These are phyloP conservation scores for Malthinus flaveolus DNA, from an alignment of 2,888 invertebrate genomes.

Conservation along the genomic window DNA sequence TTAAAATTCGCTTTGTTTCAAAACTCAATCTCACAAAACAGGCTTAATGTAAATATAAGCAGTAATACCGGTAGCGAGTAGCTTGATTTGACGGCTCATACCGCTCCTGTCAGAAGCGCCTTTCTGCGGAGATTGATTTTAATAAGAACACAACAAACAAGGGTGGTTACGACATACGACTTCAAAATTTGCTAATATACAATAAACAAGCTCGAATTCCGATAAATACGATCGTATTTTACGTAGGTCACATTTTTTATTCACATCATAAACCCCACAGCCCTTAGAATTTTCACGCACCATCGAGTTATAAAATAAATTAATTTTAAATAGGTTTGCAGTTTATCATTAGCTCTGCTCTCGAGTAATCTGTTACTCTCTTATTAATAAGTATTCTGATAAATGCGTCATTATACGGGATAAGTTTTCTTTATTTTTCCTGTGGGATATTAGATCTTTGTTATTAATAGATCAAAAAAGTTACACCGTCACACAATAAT, in stretches of 20 bases:
- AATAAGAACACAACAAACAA: conserved; percentile 45
- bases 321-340: conserved; percentile 1
- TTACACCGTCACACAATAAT: too few relatives aligned
- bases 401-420: too few relatives aligned
- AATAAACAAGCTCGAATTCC: conserved; percentile 36
- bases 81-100: conserved; percentile 49
- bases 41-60: conserved; percentile 53
- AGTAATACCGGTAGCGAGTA: conserved; percentile 44
- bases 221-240: conserved; percentile 33
- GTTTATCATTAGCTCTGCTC: too few relatives aligned
- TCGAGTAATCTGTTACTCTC: too few relatives aligned
- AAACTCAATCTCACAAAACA: conserved; percentile 52
- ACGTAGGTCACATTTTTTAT: conserved; percentile 28
- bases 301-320: neutral
- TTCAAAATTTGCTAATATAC: conserved; percentile 44
- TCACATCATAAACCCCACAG: conserved; percentile 5
- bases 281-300: conserved; percentile 1
- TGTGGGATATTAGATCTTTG: too few relatives aligned
- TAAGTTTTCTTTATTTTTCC: too few relatives aligned
- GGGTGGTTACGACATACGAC: conserved; percentile 43
- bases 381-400: too few relatives aligned
- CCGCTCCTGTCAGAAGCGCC: conserved; percentile 43
- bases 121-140: conserved; percentile 49
- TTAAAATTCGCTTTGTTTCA: conserved; percentile 54
- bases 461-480: too few relatives aligned